Evolutionary conservation across 2,888 invertebrate genomes (phyloP), one percentile per base, ranked within the genome.

Genomic region (Ischnus inquisitorius): DNA sequence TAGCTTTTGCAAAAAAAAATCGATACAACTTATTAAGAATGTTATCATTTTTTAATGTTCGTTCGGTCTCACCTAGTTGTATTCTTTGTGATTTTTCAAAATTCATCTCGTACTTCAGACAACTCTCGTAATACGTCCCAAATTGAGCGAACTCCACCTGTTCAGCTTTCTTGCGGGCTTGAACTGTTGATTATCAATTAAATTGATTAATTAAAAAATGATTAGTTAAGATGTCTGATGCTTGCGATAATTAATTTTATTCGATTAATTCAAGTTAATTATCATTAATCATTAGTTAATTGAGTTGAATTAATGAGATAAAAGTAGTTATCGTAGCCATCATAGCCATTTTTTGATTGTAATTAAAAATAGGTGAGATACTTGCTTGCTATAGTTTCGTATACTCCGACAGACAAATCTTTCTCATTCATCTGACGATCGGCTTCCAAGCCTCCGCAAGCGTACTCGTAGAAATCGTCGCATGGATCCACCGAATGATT

Each of bases 401-500:
- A 88, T 28, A 87, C 87, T 16, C 76, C 77, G 0, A 71, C 60
- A 3, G 84, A 72, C 34, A 87, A 83, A 80, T 87, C 77, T 39
- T 60, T 80, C 4, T 89, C 90, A 3, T 74, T 81, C 39, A 89
- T 87, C 14, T 85, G 85, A 16, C 82, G 77, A 87, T 90, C 88
- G 1, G 88, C 83, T 54, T 90, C 88, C 60, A 92, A 86, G 43
- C 90, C 90, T 48, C 92, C 92, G 77, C 90, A 90, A 57, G 90
- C 87, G 51, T 84, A 88, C 22, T 89, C 88, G 69, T 90, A 90
- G 77, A 90, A 92, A 76, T 92, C 90, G 0, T 91, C 89, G 74
- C 92, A 92, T 19, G 91, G 88, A 76, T 90, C 88, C 0, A 79
- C 86, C 10, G 88, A 86, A 28, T 92, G 91, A 83, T 92, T 90